Evolutionary conservation across 2,888 invertebrate genomes (phyloP).

Genomic region (Cantharis rustica): DNA sequence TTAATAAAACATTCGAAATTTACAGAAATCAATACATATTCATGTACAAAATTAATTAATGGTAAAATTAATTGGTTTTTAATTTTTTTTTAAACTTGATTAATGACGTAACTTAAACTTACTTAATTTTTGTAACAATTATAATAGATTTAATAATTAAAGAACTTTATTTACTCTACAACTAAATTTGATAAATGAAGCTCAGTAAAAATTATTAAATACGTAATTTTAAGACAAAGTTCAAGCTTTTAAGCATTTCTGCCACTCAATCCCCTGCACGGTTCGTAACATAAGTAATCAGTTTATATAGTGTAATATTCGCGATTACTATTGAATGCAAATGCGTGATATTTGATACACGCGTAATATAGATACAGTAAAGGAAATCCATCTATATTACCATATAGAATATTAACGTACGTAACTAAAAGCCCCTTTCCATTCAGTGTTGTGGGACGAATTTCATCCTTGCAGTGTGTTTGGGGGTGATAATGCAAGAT

Average conservation of each 20-base stretch:
- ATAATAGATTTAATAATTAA: neutral
- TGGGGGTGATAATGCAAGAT: slow-evolving; percentile 36
- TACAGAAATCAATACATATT: neutral
- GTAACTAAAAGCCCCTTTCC: slow-evolving; percentile 24
- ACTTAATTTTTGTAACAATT: neutral
- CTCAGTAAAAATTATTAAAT: neutral
- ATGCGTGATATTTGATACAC: neutral
- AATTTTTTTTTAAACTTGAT: neutral
- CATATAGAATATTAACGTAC: slow-evolving; percentile 19
- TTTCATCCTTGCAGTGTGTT: slow-evolving; percentile 26
- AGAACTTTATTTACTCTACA: neutral
- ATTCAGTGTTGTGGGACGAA: slow-evolving; percentile 26
- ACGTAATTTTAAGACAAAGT: neutral
- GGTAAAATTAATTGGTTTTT: neutral
- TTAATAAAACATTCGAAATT: neutral
- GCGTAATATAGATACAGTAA: neutral
- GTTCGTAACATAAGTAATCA: neutral
- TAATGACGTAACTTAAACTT: neutral
- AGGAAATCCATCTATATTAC: slow-evolving; percentile 9
- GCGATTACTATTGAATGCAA: neutral
- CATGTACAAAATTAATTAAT: neutral
- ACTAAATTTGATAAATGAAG: neutral
- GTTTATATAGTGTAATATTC: neutral
- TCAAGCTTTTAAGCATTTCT: neutral
- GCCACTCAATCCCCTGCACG: neutral